Base-by-base conservation (phyloP, 2,888 invertebrate species). In the Aphrophora alni region DNA sequence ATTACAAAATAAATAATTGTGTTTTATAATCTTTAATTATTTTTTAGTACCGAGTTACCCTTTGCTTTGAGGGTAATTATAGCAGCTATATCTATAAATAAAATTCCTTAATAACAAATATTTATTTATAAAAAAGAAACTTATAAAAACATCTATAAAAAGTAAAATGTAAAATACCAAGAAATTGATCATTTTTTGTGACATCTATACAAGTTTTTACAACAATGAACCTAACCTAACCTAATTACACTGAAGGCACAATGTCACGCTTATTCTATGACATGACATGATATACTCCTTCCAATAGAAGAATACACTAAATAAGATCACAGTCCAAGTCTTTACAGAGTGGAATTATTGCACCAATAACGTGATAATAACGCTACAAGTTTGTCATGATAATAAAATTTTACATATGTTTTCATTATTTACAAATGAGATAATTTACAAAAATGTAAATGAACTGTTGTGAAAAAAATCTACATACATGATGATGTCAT, bases 311-410 rank as follows among this genome's bases (percentile, higher is more conserved):
- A 44, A 44, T 21, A 59, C 21, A 14, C n/a, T 59, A 59, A 59
- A 44, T n/a, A 59, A 59, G 59, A 59, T 59, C 59, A 59, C 59
- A 59, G 59, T 59, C 59, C 14, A 59, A 59, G 59, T 59, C 59
- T 59, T 59, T 59, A 59, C 21, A 59, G 2, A 21, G 21, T 59
- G 21, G 14, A 59, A 59, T 59, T 59, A 59, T 59, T 59, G 59
- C 59, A 59, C 59, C 59, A 59, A 59, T 59, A 21, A 59, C 21
- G 59, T 5, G 21, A 59, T 59, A 21, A 59, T 21, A 59, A 59
- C 14, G 44, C 14, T 59, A 59, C 21, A 21, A 21, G 59, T 59
- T 59, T 59, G 59, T 59, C 44, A 44, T 44, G 21, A 21, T n/a
- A 59, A 21, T 59, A 59, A 21, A 10, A 2, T 10, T 59, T 21